phyloP scores from a whole-genome alignment of 2,888 invertebrate genomes.

The Tenthredo scrophulariae region DNA sequence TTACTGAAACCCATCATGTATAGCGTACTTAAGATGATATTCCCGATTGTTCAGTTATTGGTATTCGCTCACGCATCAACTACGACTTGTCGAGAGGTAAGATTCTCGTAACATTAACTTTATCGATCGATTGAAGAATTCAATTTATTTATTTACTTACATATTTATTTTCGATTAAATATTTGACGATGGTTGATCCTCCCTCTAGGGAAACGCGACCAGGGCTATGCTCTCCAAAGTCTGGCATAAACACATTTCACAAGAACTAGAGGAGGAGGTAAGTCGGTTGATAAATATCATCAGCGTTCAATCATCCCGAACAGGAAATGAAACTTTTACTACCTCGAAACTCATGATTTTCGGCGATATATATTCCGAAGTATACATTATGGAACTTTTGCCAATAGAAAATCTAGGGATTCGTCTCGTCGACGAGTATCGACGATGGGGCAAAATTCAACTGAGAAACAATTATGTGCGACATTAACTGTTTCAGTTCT shows the following conservation, averaged over 20 bases:
- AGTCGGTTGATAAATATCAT: neutral
- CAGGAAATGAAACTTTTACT: neutral
- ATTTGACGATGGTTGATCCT: too few species aligned
- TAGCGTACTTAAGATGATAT: neutral
- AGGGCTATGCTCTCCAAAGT: neutral
- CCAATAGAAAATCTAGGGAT: too few species aligned
- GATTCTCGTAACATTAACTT: neutral
- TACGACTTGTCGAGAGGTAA: neutral
- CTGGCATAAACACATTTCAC: neutral
- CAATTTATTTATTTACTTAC: too few species aligned
- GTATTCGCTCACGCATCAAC: neutral
- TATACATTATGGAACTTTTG: too few species aligned
- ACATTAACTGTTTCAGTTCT: neutral
- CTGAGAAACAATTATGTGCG: neutral
- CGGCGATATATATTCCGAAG: neutral
- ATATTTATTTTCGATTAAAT: too few species aligned
- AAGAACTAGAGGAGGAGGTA: neutral
- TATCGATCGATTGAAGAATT: too few species aligned
- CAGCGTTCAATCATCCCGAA: neutral
- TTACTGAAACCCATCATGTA: neutral
- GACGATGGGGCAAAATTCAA: too few species aligned
- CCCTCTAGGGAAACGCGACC: neutral
- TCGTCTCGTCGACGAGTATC: too few species aligned
- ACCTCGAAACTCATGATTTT: neutral
- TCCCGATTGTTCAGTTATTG: neutral